phyloP scores from a whole-genome alignment of 2,888 invertebrate species.

The Sinodicranocentrus sp. region DNA sequence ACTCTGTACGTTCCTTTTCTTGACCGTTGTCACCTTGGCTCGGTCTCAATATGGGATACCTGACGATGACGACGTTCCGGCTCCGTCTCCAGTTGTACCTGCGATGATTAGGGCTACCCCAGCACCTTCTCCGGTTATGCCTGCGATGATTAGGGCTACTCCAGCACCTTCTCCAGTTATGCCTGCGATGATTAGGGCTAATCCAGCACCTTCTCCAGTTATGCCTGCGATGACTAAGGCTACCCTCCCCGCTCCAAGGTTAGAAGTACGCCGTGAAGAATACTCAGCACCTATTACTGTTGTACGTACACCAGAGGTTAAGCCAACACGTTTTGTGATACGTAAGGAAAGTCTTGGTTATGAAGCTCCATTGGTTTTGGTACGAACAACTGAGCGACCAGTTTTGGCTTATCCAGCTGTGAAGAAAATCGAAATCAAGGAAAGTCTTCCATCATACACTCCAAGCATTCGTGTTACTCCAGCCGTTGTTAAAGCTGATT shows the following conservation, averaged over 20 bases:
- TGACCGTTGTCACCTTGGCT: neutral
- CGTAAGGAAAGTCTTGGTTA: neutral
- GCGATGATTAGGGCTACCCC: neutral
- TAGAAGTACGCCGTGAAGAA: neutral
- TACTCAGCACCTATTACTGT: neutral
- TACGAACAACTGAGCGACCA: neutral
- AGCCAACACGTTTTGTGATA: slow-evolving; percentile 10
- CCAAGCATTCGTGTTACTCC: neutral
- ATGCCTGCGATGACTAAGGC: no score
- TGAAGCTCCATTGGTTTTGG: slow-evolving; percentile 2
- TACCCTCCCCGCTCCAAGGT: no score
- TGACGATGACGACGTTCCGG: slow-evolving; percentile 52
- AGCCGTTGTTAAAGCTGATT: neutral
- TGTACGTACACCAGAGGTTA: slow-evolving; percentile 5
- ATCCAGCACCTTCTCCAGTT: neutral
- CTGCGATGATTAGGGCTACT: neutral
- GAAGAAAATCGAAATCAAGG: neutral
- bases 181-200: no score
- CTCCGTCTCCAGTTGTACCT: no score
- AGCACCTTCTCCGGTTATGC: neutral
- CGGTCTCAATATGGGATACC: slow-evolving; percentile 66
- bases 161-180: neutral
- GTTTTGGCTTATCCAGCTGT: neutral
- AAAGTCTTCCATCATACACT: neutral
- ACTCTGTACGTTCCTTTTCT: neutral